Conservation (phyloP, 2,113 vertebrate genomes). For the Poecile atricapillus region DNA sequence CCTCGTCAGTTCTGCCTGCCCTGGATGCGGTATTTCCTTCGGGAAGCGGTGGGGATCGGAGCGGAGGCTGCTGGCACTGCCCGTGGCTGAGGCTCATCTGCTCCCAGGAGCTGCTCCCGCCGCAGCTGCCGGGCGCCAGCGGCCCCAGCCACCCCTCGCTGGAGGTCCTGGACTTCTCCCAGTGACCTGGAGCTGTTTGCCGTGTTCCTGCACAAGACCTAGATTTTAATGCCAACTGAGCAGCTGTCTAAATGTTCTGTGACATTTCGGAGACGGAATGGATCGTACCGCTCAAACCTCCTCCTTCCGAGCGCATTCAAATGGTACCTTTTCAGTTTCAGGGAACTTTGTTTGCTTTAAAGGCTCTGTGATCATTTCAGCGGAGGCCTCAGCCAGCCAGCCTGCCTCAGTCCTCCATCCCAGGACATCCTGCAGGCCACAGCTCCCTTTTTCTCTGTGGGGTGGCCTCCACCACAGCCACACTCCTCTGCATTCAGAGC, state of each 20-base stretch:
- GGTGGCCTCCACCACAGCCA: neutral
- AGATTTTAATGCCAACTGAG: slow-evolving; percentile 53
- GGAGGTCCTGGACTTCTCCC: slow-evolving; percentile 7
- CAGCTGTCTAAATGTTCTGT: slow-evolving; percentile 58
- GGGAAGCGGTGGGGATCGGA: neutral
- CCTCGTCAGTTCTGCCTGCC: fast-evolving
- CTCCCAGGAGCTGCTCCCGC: neutral
- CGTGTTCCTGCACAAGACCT: neutral
- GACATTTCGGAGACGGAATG: slow-evolving; percentile 20
- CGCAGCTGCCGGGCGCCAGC: neutral
- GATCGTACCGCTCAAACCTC: slow-evolving; percentile 35
- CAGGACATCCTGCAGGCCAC: slow-evolving; percentile 4
- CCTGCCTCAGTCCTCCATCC: slow-evolving; percentile 14
- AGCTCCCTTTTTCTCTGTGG: neutral
- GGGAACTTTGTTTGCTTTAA: slow-evolving; percentile 59
- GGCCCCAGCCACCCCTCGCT: neutral
- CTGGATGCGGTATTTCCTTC: neutral
- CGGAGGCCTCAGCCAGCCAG: slow-evolving; percentile 28
- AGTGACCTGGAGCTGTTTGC: slow-evolving; percentile 19
- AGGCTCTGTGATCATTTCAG: slow-evolving; percentile 53
- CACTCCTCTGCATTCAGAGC: slow-evolving; percentile 28
- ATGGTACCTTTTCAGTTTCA: slow-evolving; percentile 43
- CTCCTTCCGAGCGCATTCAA: slow-evolving; percentile 14
- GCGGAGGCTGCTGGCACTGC: neutral
- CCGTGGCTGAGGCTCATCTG: neutral